phyloP scores from a whole-genome alignment of 2,888 invertebrate genomes.

The Cataglyphis albicans region DNA sequence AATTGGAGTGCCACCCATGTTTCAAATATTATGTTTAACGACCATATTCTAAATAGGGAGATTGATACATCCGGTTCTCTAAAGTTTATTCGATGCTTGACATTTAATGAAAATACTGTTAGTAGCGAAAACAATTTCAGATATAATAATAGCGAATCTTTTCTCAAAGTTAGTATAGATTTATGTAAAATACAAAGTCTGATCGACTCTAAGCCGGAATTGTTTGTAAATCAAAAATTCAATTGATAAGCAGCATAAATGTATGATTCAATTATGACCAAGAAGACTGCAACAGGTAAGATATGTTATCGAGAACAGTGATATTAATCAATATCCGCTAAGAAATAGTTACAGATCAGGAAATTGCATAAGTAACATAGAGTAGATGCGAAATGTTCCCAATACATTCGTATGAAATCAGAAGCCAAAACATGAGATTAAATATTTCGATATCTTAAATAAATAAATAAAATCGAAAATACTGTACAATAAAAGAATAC shows the following conservation, averaged over 20 bases:
- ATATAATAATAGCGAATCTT: neutral
- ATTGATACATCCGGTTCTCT: conserved; percentile 1
- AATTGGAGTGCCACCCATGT: neutral
- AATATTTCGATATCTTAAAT: conserved; percentile 34
- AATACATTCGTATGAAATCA: neutral
- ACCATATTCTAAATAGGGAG: conserved; percentile 7
- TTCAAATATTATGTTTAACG: conserved; percentile 26
- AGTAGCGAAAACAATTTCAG: conserved; percentile 3
- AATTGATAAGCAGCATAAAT: neutral
- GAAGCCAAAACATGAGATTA: neutral
- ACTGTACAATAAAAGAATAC: conserved; percentile 33
- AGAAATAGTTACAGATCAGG: conserved; percentile 11
- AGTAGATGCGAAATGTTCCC: neutral
- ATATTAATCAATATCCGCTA: neutral
- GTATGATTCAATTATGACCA: neutral
- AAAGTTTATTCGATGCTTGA: neutral
- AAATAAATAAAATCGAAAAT: conserved; percentile 40
- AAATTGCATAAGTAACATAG: neutral
- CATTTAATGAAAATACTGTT: neutral
- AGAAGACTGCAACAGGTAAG: conserved; percentile 31
- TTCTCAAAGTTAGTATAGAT: conserved; percentile 81
- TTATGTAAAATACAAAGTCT: conserved; percentile 77
- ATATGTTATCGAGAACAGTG: neutral
- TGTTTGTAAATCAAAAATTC: conserved; percentile 61
- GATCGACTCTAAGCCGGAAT: conserved; percentile 72